Base-by-base conservation (phyloP, 92 coral and sea anemone genomes). In the Paramuricea clavata region DNA sequence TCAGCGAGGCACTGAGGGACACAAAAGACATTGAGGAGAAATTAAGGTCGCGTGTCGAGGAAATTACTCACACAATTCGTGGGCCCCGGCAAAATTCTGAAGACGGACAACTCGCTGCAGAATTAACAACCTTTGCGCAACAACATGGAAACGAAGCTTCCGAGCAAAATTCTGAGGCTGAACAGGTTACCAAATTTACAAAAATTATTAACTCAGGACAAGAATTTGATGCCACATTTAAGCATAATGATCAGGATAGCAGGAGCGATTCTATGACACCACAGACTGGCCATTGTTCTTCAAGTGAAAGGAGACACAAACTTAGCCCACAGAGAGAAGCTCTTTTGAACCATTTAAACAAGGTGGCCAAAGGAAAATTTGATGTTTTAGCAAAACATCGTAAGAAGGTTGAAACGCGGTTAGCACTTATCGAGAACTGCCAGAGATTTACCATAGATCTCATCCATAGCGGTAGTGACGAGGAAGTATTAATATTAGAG, bases 1-100 rank as follows among this genome's bases (percentile, higher is more conserved):
- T 79, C 30, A 61, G 74, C 73, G 72, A 79, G 13, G 84, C 84
- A 34, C 72, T 30, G 73, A 79, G 72, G 56, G 74, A 79, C 6
- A 28, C 36, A 13, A 57, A 59, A 39, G 84, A 79, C 35, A 79
- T 49, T 12, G 84, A 59, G 8, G 47, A 26, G 25, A 12, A 79
- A 30, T 21, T 79, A 17, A 21, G 57, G 39, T 57, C 71, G 34
- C 34, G 56, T 57, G 52, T 79, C 2, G 21, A 12, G 6, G 73
- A 79, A 1, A 79, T 79, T 5, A 15, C 9, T 19, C 33, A 78
- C 25, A 78, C 17, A 1, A 78, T 78, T 13, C 21, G 26, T 33
- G 31, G 49, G 13, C 6, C 72, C 13, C 12, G 49, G 56, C 41
- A 28, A 76, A 54, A 65, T 5, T 31, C 36, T 65, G 72, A 65